These are phyloP conservation scores for Melanostigma gelatinosum DNA, from an alignment of 2,113 vertebrate species.

Conservation along the genomic window DNA sequence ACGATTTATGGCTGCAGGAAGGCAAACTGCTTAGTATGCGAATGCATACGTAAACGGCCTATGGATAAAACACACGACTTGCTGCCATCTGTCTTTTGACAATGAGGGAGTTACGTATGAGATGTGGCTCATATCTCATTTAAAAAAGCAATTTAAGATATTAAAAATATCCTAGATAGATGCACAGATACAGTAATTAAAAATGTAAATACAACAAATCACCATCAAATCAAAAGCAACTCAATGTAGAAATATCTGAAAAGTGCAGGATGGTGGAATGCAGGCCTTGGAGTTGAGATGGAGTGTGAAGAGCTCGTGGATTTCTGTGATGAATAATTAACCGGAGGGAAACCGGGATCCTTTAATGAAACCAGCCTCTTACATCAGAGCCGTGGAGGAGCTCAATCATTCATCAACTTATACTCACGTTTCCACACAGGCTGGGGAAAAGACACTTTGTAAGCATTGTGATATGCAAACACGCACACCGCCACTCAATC, in stretches of 20 bases:
- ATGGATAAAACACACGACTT: not conserved
- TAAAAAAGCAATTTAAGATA: conserved; percentile 19
- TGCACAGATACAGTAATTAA: conserved; percentile 2
- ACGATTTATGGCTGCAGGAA: conserved; percentile 38
- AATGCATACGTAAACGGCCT: not conserved
- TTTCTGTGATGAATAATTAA: conserved; percentile 69
- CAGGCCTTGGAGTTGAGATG: conserved; percentile 8
- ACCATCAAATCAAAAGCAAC: conserved; percentile 18
- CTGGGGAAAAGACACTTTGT: not conserved
- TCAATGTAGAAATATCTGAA: conserved; percentile 30
- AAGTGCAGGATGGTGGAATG: conserved; percentile 27
- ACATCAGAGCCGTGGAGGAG: conserved; percentile 41
- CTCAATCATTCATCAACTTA: conserved; percentile 25
- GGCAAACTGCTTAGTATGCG: conserved; percentile 41
- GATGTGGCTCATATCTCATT: not conserved
- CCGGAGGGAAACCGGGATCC: conserved; percentile 44
- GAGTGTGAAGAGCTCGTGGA: conserved; percentile 28
- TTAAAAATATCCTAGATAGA: conserved; percentile 19
- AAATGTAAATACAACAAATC: conserved; percentile 25
- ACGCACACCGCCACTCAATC: not conserved
- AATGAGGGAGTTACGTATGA: not conserved
- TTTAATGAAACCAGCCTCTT: conserved; percentile 52
- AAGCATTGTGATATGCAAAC: not conserved
- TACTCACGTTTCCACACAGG: conserved; percentile 17
- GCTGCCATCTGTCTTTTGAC: conserved; percentile 32